Evolutionary conservation across 2,797 vertebrate genomes (phyloP).

Genomic region (Enteromius thamalakanensis): DNA sequence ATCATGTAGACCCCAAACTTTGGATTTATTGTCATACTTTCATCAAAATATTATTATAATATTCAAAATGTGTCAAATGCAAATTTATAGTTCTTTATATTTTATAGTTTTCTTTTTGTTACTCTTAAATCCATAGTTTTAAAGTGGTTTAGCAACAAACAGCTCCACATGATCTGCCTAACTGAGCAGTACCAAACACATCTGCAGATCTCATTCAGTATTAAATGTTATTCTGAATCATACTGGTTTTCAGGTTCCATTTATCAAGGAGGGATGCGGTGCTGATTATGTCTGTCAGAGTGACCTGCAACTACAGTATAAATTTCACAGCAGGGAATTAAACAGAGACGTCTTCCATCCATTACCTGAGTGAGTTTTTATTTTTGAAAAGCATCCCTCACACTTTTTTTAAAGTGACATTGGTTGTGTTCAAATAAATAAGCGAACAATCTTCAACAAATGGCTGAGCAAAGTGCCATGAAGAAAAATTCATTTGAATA

Average conservation of each 20-base stretch:
- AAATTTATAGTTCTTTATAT: too few relatives aligned
- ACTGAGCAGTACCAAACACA: too few relatives aligned
- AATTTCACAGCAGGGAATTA: slow-evolving; percentile 78
- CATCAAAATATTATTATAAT: background rate
- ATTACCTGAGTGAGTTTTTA: slow-evolving; percentile 79
- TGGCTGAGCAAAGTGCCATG: background rate
- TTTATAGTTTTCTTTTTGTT: background rate
- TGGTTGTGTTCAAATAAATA: background rate
- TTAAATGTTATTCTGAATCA: background rate
- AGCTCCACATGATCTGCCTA: background rate
- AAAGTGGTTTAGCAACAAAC: background rate
- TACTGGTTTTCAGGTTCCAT: slow-evolving; percentile 80
- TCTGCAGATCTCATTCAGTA: background rate
- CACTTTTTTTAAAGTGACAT: background rate
- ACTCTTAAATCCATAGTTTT: background rate
- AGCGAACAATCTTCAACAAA: background rate
- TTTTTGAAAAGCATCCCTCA: background rate
- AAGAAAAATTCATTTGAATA: background rate
- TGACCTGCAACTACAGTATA: slow-evolving; percentile 84
- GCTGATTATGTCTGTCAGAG: slow-evolving; percentile 86
- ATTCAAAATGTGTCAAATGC: background rate
- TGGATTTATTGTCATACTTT: background rate
- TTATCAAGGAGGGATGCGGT: slow-evolving; percentile 92
- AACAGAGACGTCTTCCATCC: slow-evolving; percentile 78
- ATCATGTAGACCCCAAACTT: background rate